Conservation (phyloP, 2,888 invertebrate genomes). For the Megamerina dolium region DNA sequence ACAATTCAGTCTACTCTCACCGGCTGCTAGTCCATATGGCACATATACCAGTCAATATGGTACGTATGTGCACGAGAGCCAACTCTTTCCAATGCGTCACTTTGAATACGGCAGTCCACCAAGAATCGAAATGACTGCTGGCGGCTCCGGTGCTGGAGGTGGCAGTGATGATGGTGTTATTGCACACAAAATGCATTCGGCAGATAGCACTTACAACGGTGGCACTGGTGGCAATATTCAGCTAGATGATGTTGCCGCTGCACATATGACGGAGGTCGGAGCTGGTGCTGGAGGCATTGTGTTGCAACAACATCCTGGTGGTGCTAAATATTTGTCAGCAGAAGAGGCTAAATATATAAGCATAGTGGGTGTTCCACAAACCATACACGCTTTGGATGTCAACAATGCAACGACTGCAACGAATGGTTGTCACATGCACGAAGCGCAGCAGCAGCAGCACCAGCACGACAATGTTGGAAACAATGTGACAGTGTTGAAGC, state of each 20-base stretch:
- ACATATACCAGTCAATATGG: slow-evolving; percentile 63
- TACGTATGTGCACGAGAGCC: slow-evolving; percentile 64
- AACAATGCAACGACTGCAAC: slow-evolving; percentile 28
- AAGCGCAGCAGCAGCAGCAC: slow-evolving; percentile 26
- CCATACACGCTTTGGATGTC: slow-evolving; percentile 35
- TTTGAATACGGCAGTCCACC: slow-evolving; percentile 49
- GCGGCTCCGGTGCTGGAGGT: slow-evolving; percentile 27
- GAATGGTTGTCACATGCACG: slow-evolving; percentile 44
- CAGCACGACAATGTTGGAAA: slow-evolving; percentile 22
- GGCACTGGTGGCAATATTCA: slow-evolving; percentile 37
- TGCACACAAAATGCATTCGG: slow-evolving; percentile 47
- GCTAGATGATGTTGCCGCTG: slow-evolving; percentile 13
- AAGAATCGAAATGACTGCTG: slow-evolving; percentile 41
- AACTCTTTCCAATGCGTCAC: slow-evolving; percentile 62
- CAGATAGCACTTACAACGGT: slow-evolving; percentile 55
- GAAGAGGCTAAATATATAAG: slow-evolving; percentile 47
- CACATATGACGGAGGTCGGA: slow-evolving; percentile 20
- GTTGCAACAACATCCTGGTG: not conserved
- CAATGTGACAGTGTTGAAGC: slow-evolving; percentile 19
- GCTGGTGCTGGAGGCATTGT: slow-evolving; percentile 6
- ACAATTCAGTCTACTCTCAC: slow-evolving; percentile 67
- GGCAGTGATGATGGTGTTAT: slow-evolving; percentile 57
- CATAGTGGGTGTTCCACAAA: slow-evolving; percentile 28
- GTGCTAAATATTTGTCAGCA: slow-evolving; percentile 38
- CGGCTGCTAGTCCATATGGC: slow-evolving; percentile 61